A percentile compares a stretch with the other conserved stretches of the same genome.
phyloP scores from a whole-genome alignment of 2,113 vertebrate species.

The Lagopus leucura region DNA sequence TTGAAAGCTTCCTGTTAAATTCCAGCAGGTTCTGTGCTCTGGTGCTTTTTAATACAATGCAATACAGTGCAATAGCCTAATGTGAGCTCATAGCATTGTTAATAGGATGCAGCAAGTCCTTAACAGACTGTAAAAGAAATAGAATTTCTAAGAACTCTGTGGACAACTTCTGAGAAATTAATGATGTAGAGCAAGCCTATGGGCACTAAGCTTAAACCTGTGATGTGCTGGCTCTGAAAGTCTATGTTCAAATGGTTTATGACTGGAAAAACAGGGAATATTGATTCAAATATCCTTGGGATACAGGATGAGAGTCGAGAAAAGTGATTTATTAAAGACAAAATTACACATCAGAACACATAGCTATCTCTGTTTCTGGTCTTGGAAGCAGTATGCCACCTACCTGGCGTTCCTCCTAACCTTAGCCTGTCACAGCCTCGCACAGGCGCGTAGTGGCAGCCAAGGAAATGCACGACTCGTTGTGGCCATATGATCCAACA shows the following conservation, averaged over 20 bases:
- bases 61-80: background rate
- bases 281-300: background rate
- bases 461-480: fast-evolving
- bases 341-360: background rate
- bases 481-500: background rate
- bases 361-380: background rate
- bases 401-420: background rate
- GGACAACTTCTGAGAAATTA: background rate
- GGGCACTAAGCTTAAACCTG: background rate
- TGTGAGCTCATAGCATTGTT: background rate
- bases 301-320: background rate
- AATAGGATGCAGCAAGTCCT: background rate
- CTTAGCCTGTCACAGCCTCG: background rate
- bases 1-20: background rate
- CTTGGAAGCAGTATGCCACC: background rate
- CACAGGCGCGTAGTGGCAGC: fast-evolving
- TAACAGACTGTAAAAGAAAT: background rate
- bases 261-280: background rate
- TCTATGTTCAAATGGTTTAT: background rate
- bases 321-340: background rate
- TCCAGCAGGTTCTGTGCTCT: background rate
- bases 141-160: background rate
- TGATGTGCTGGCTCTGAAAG: background rate
- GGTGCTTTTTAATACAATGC: background rate
- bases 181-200: background rate